Evolutionary conservation across 2,113 vertebrate species (phyloP).

Genomic region (Dolichotis patagonum): DNA sequence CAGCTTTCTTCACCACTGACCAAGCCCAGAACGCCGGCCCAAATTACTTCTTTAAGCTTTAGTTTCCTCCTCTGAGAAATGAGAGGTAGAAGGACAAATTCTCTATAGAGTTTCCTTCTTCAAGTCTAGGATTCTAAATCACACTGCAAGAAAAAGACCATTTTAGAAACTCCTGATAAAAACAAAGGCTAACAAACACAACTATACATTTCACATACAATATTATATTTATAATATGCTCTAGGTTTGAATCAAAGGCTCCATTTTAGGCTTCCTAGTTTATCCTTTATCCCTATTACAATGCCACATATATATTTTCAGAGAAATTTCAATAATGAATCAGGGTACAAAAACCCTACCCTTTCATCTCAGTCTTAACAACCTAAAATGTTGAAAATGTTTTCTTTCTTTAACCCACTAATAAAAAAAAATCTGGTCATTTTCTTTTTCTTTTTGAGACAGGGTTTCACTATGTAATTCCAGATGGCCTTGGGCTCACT

Average conservation of each 20-base stretch:
- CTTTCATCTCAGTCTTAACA: constrained; percentile 22
- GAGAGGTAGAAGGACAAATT: constrained; percentile 22
- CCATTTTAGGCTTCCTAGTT: not conserved
- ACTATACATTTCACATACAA: not conserved
- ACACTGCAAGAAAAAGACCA: not conserved
- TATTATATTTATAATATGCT: not conserved
- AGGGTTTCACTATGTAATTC: no score
- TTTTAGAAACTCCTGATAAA: constrained; percentile 45
- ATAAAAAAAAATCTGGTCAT: not conserved
- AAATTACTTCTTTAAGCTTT: constrained; percentile 22
- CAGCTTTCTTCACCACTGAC: not conserved
- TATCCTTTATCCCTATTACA: not conserved
- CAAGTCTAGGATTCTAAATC: constrained; percentile 21
- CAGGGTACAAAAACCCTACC: not conserved
- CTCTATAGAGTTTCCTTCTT: not conserved
- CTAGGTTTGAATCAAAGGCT: constrained; percentile 14
- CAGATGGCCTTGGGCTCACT: no score
- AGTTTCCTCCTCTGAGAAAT: constrained; percentile 35
- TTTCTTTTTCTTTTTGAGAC: no score
- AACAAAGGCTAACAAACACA: not conserved
- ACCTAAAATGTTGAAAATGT: constrained; percentile 38
- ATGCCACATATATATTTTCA: not conserved
- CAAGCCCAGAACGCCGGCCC: not conserved
- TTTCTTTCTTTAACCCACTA: constrained; percentile 25
- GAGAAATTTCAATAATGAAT: not conserved